A percentile compares a stretch with the other conserved stretches of the same genome.
phyloP scores from a whole-genome alignment of 2,888 invertebrate genomes.

The Phyllotreta striolata region DNA sequence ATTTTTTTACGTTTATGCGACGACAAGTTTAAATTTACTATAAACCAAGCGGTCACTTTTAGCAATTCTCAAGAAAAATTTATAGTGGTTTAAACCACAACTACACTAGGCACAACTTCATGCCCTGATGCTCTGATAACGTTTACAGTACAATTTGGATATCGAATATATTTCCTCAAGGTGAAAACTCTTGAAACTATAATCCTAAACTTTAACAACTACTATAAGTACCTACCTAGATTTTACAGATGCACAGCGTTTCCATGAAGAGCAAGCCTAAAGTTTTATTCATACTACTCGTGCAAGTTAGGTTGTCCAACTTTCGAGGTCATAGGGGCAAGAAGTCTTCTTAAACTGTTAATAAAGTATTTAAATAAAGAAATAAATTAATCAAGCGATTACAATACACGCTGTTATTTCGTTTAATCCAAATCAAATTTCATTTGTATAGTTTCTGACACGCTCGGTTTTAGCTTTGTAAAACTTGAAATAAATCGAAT shows the following conservation, averaged over 20 bases:
- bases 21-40: not conserved
- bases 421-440: no score
- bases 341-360: no score
- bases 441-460: no score
- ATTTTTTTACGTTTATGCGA: no score
- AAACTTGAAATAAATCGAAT: no score
- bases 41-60: conserved; percentile 18
- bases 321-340: no score
- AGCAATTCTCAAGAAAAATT: conserved; percentile 10
- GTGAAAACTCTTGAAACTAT: conserved; percentile 26
- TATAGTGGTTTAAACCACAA: conserved; percentile 25
- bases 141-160: conserved; percentile 30
- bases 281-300: no score
- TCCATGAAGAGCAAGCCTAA: not conserved
- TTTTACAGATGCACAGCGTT: not conserved
- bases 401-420: no score
- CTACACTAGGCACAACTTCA: conserved; percentile 18
- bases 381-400: no score
- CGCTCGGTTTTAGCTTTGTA: no score
- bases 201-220: not conserved
- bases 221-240: conserved; percentile 1
- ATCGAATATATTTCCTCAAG: conserved; percentile 20
- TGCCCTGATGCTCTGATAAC: conserved; percentile 18
- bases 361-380: no score
- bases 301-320: no score